These are phyloP conservation scores for Petrophora chlorosata DNA, from an alignment of 2,888 invertebrate genomes.

Conservation along the genomic window DNA sequence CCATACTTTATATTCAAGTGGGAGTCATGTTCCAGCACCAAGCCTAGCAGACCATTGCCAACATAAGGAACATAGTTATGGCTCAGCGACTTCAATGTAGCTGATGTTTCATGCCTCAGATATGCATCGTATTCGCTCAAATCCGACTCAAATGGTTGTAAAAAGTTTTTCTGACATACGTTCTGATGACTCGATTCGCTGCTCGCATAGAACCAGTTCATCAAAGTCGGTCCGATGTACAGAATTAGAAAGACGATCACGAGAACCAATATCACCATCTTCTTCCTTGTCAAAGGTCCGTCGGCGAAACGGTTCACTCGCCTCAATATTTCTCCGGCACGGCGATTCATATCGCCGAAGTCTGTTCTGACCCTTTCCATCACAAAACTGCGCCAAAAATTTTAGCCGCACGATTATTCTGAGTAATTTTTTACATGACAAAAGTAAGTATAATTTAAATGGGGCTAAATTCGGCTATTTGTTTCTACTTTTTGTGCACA, in stretches of 20 bases:
- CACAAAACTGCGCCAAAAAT: constrained; percentile 38
- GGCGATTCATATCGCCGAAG: constrained; percentile 70
- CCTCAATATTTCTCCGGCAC: constrained; percentile 72
- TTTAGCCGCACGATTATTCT: no score
- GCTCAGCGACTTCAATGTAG: constrained; percentile 75
- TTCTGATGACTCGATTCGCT: constrained; percentile 77
- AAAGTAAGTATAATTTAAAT: no score
- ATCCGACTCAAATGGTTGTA: constrained; percentile 85
- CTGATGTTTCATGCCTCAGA: constrained; percentile 83
- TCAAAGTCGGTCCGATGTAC: constrained; percentile 86
- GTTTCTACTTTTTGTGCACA: no score
- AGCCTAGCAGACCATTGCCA: constrained; percentile 89
- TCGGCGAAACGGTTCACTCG: constrained; percentile 74
- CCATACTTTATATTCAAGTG: constrained; percentile 87
- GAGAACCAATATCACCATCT: constrained; percentile 77
- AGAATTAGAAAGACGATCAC: constrained; percentile 83
- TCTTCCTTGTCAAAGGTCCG: constrained; percentile 77
- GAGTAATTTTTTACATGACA: no score
- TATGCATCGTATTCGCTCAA: constrained; percentile 87
- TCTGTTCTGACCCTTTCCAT: constrained; percentile 71
- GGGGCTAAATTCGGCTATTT: no score
- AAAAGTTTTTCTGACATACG: constrained; percentile 86
- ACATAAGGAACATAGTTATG: constrained; percentile 88
- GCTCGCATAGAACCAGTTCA: constrained; percentile 84
- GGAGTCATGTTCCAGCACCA: constrained; percentile 85